A percentile compares a stretch with the other conserved stretches of the same genome.
Conservation (phyloP, 2,113 vertebrate species). For the Aleadryas rufinucha region DNA sequence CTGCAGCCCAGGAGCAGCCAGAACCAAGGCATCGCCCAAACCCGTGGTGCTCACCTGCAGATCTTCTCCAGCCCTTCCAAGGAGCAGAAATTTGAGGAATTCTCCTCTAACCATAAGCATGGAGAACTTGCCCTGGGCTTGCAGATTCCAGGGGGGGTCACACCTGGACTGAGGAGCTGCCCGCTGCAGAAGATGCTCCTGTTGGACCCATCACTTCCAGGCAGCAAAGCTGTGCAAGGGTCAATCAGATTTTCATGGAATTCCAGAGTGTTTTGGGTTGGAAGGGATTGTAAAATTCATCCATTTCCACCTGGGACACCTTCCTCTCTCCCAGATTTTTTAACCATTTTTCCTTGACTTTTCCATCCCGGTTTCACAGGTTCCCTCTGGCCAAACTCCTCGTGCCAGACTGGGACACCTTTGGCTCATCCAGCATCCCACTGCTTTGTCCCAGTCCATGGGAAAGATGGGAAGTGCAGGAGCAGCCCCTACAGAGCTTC, state of each 20-base stretch:
- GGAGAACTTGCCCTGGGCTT: neutral
- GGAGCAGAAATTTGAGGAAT: neutral
- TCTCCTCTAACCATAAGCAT: neutral
- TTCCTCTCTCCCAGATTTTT: neutral
- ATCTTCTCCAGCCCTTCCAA: neutral
- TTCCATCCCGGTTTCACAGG: neutral
- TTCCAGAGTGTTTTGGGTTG: neutral
- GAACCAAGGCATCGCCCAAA: neutral
- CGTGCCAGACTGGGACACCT: accelerated
- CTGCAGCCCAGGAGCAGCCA: neutral
- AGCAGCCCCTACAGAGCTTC: neutral
- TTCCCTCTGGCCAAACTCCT: neutral
- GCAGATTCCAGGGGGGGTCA: neutral
- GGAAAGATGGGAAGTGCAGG: neutral
- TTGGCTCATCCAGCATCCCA: accelerated
- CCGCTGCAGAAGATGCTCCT: accelerated
- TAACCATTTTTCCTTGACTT: neutral
- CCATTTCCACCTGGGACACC: neutral
- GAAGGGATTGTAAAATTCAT: neutral
- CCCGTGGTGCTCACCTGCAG: neutral
- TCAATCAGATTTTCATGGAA: neutral
- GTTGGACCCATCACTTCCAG: neutral
- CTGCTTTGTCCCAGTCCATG: accelerated
- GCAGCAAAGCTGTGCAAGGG: neutral
- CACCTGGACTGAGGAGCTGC: neutral